These are phyloP conservation scores for Geococcyx californianus DNA, from an alignment of 2,113 vertebrate species.

Conservation along the genomic window DNA sequence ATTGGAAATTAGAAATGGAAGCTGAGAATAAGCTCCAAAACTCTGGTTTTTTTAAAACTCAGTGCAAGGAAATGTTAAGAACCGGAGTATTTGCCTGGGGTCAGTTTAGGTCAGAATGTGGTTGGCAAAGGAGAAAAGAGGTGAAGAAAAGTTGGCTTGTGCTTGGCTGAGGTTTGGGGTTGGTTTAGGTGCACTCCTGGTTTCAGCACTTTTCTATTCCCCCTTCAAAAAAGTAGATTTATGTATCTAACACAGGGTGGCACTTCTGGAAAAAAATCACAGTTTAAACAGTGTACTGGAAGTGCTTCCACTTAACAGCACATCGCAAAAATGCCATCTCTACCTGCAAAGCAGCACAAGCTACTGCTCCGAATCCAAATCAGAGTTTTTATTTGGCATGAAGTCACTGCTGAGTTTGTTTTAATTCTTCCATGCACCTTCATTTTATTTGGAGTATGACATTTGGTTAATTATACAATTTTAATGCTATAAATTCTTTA, in stretches of 20 bases:
- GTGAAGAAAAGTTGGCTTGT: not conserved
- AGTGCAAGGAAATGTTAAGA: not conserved
- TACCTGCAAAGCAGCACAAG: not conserved
- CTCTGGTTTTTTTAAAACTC: not conserved
- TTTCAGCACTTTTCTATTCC: not conserved
- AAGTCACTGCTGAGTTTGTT: not conserved
- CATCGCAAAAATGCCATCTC: not conserved
- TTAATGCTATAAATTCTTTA: not conserved
- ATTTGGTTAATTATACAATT: not conserved
- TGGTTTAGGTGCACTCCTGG: not conserved
- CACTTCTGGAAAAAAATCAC: not conserved
- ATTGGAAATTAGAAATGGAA: not conserved
- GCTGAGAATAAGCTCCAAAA: not conserved
- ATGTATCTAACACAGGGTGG: not conserved
- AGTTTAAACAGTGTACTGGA: not conserved
- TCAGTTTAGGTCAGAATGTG: not conserved
- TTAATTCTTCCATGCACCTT: not conserved
- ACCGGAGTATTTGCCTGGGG: not conserved
- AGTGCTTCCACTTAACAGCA: not conserved
- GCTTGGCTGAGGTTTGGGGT: not conserved
- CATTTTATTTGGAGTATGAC: not conserved
- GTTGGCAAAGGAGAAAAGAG: not conserved
- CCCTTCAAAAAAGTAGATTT: not conserved
- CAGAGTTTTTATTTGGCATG: not conserved
- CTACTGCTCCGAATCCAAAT: not conserved